These are phyloP conservation scores for Mobula birostris DNA, from an alignment of 2,113 vertebrate genomes.

Conservation along the genomic window DNA sequence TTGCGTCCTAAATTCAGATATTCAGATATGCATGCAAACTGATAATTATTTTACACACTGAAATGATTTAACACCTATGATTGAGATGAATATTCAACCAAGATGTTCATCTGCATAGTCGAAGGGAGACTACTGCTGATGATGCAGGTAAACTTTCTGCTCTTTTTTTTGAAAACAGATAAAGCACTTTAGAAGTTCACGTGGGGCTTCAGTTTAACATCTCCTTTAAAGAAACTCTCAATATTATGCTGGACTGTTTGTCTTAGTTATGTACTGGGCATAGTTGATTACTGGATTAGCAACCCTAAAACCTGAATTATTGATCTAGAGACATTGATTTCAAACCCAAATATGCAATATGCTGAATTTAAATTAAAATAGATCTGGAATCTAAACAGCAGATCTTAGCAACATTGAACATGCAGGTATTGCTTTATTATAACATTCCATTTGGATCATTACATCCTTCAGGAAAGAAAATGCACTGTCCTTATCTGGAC, in stretches of 20 bases:
- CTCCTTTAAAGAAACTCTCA: neutral
- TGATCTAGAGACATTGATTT: too few species aligned
- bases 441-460: too few species aligned
- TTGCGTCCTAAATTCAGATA: neutral
- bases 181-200: neutral
- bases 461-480: too few species aligned
- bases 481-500: too few species aligned
- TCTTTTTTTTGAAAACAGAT: neutral
- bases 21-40: neutral
- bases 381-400: too few species aligned
- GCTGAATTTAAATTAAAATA: too few species aligned
- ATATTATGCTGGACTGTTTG: neutral
- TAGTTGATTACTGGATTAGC: too few species aligned
- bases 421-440: too few species aligned
- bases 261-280: neutral
- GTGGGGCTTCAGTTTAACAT: neutral
- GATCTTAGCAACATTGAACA: too few species aligned
- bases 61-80: neutral
- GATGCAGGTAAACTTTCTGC: neutral
- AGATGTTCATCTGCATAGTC: neutral
- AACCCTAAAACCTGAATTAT: too few species aligned
- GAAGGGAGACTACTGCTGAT: neutral
- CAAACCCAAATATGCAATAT: too few species aligned
- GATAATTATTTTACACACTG: neutral
- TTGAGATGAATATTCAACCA: neutral